A percentile compares a stretch with the other conserved stretches of the same genome.
phyloP scores from a whole-genome alignment of 2,113 vertebrate genomes.

The Microtus ochrogaster region DNA sequence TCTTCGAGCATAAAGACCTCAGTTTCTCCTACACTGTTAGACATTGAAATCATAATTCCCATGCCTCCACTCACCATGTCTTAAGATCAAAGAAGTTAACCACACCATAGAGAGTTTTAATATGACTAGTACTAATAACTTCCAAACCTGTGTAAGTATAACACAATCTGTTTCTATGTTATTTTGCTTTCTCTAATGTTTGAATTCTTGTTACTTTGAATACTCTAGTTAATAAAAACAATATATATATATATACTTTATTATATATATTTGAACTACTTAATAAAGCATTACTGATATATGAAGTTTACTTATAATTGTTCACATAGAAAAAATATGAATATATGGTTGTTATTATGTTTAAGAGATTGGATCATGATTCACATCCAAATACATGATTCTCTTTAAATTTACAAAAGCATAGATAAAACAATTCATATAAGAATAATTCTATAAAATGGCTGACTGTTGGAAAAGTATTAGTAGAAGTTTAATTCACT shows the following conservation, averaged over 20 bases:
- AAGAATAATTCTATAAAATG: not conserved
- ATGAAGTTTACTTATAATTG: too few species aligned
- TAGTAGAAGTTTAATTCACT: too few species aligned
- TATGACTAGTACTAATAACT: not conserved
- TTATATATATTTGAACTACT: too few species aligned
- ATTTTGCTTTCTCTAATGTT: not conserved
- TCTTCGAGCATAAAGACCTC: too few species aligned
- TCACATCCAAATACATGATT: not conserved
- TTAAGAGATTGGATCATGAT: not conserved
- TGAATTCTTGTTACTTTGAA: not conserved
- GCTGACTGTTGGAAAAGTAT: too few species aligned
- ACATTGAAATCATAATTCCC: too few species aligned
- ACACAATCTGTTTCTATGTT: not conserved
- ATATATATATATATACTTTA: too few species aligned
- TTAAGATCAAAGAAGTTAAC: not conserved
- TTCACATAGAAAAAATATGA: not conserved
- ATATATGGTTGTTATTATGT: not conserved
- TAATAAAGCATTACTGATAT: too few species aligned
- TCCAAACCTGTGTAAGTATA: not conserved
- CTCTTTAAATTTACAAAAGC: not conserved
- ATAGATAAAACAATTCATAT: not conserved
- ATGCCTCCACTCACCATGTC: too few species aligned
- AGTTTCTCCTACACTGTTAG: too few species aligned
- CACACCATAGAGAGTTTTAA: not conserved
- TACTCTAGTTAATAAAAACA: too few species aligned